Evolutionary conservation across 2,113 vertebrate species (phyloP).

Genomic region (Upupa epops): DNA sequence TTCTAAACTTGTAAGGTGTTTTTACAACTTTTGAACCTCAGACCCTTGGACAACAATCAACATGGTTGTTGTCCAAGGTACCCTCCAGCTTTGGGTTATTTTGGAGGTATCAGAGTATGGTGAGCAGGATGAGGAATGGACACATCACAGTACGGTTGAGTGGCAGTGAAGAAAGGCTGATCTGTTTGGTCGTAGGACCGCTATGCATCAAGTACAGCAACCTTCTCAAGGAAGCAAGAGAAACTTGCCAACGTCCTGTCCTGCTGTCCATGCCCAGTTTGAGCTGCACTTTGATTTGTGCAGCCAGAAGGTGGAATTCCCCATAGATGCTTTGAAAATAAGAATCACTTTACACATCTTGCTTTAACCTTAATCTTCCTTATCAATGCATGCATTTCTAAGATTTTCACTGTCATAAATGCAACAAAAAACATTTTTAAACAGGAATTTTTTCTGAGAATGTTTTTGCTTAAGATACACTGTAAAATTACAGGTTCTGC

Average conservation of each 20-base stretch:
- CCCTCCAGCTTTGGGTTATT: neutral
- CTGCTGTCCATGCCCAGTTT: neutral
- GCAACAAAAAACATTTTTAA: neutral
- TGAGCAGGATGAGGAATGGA: fast-evolving
- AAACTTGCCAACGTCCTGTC: neutral
- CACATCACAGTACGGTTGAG: neutral
- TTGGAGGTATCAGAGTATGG: neutral
- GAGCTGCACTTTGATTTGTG: neutral
- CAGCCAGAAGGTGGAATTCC: neutral
- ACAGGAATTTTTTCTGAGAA: neutral
- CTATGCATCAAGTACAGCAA: neutral
- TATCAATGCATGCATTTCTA: neutral
- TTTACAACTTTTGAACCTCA: neutral
- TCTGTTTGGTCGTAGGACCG: neutral
- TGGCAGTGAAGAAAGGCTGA: neutral
- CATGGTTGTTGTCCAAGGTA: neutral
- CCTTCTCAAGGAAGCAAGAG: neutral
- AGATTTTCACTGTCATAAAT: neutral
- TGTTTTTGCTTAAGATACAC: neutral
- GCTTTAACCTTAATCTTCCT: neutral
- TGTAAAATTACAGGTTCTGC: neutral
- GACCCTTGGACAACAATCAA: neutral
- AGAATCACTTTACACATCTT: neutral
- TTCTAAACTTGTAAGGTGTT: neutral
- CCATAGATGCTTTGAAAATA: neutral